Evolutionary conservation across 2,797 vertebrate species (phyloP).

Genomic region (Chelidonichthys spinosus): DNA sequence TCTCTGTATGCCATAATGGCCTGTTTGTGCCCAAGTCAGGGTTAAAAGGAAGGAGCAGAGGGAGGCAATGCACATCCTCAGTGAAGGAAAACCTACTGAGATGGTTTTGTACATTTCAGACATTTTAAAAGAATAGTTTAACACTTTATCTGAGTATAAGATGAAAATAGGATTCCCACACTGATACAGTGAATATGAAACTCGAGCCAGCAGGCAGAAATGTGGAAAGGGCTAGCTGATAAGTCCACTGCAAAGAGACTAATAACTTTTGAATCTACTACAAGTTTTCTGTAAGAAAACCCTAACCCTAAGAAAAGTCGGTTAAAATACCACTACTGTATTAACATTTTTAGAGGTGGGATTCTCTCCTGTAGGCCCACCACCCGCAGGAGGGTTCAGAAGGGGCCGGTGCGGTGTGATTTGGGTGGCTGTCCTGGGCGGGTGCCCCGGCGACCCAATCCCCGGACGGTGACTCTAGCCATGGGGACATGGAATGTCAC

Average conservation of each 20-base stretch:
- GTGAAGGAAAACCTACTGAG: constrained; percentile 13
- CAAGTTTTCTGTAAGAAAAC: no score
- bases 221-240: neutral
- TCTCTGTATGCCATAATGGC: constrained; percentile 68
- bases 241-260: neutral
- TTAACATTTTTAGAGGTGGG: no score
- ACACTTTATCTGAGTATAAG: neutral
- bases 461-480: no score
- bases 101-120: constrained; percentile 20
- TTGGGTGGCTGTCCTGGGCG: no score
- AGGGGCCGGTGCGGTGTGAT: no score
- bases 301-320: no score
- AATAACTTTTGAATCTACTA: neutral
- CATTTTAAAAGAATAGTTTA: constrained; percentile 8
- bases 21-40: constrained; percentile 64
- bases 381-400: no score
- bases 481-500: no score
- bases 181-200: neutral
- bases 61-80: constrained; percentile 5
- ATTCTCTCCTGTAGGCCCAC: no score
- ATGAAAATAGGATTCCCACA: neutral
- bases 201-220: neutral
- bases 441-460: no score
- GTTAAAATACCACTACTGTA: no score
- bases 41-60: constrained; percentile 38